Evolutionary conservation across 2,113 vertebrate genomes (phyloP).

Genomic region (Cairina moschata): DNA sequence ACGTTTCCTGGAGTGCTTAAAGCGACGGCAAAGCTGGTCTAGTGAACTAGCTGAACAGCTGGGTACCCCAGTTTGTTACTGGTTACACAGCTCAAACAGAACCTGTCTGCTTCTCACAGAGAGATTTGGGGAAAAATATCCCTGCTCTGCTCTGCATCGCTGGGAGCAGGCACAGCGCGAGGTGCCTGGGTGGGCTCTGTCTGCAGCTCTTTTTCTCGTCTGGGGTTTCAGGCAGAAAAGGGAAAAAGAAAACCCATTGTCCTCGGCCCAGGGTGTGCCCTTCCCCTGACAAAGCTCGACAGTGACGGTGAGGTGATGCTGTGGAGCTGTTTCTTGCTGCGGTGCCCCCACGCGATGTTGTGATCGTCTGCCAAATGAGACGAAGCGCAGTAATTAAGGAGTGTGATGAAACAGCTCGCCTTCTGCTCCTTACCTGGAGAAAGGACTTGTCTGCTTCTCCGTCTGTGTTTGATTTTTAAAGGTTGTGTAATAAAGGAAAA

Average conservation of each 20-base stretch:
- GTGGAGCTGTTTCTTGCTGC: not conserved
- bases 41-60: conserved; percentile 14
- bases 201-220: not conserved
- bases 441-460: not conserved
- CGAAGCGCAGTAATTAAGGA: conserved; percentile 39
- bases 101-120: conserved; percentile 1
- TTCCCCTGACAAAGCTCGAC: not conserved
- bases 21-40: conserved; percentile 9
- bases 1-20: conserved; percentile 61
- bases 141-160: not conserved
- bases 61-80: not conserved
- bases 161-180: not conserved
- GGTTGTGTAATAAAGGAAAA: conserved; percentile 71
- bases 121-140: not conserved
- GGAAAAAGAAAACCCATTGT: not conserved
- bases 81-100: conserved; percentile 44
- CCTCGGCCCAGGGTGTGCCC: not conserved
- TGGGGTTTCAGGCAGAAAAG: not conserved
- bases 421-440: conserved; percentile 62
- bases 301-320: not conserved
- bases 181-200: not conserved
- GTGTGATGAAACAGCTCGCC: conserved; percentile 19
- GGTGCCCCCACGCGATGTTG: not conserved
- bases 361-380: conserved; percentile 20
- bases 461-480: conserved; percentile 44